Conservation (phyloP, 2,888 invertebrate genomes). For the Megamerina dolium region DNA sequence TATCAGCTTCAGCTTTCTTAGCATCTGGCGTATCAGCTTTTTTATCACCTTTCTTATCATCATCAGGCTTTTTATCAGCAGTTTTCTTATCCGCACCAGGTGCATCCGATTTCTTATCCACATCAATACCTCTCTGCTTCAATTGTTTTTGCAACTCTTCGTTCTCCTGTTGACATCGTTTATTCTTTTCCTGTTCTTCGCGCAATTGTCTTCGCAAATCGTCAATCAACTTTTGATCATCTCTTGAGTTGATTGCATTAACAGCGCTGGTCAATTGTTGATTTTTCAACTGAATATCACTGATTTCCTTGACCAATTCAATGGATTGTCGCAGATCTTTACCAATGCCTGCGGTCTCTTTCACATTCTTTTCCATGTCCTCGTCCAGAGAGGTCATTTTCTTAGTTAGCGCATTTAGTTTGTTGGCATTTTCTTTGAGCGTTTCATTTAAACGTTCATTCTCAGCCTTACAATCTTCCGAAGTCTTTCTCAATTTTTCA, state of each 20-base stretch:
- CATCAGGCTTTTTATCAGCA: slow-evolving; percentile 9
- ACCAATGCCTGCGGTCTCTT: slow-evolving; percentile 22
- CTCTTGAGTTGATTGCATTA: slow-evolving; percentile 25
- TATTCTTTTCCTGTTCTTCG: slow-evolving; percentile 23
- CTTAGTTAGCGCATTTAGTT: slow-evolving; percentile 21
- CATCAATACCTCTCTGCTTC: slow-evolving; percentile 21
- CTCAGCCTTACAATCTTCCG: slow-evolving; percentile 18
- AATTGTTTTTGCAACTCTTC: slow-evolving; percentile 17
- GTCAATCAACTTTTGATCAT: slow-evolving; percentile 27
- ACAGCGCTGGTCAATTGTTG: slow-evolving; percentile 28
- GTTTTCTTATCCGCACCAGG: slow-evolving; percentile 1
- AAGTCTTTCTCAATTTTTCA: slow-evolving; percentile 13
- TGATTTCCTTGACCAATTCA: slow-evolving; percentile 33
- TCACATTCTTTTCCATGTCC: slow-evolving; percentile 21
- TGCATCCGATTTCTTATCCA: slow-evolving; percentile 7
- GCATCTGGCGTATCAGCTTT: background rate
- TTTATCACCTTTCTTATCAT: background rate
- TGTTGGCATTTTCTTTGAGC: slow-evolving; percentile 9
- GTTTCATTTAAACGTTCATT: slow-evolving; percentile 25
- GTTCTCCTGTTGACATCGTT: slow-evolving; percentile 26
- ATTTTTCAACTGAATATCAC: slow-evolving; percentile 32
- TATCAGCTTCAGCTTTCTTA: background rate
- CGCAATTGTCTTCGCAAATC: slow-evolving; percentile 29
- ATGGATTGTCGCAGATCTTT: slow-evolving; percentile 30
- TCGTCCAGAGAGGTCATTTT: slow-evolving; percentile 27